Evolutionary conservation across 2,888 invertebrate genomes (phyloP).

Genomic region (Eugnorisma glareosa): DNA sequence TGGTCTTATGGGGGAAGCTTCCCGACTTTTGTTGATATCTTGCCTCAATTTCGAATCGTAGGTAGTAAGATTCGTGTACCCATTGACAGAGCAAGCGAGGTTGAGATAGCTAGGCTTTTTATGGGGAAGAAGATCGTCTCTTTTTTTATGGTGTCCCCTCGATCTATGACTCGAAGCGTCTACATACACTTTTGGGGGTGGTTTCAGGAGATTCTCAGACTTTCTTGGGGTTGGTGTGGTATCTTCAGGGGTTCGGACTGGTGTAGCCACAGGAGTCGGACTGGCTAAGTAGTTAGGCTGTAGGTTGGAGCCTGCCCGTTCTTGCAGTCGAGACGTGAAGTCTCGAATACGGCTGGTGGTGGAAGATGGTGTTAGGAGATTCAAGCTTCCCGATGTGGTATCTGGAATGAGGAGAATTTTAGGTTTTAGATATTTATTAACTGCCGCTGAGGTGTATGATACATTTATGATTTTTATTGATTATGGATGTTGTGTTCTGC

Average conservation of each 20-base stretch:
- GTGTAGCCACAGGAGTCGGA: conserved; percentile 79
- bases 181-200: conserved; percentile 84
- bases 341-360: conserved; percentile 90
- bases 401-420: conserved; percentile 77
- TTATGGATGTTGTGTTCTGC: background rate
- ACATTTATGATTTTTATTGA: background rate
- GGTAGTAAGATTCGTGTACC: conserved; percentile 96
- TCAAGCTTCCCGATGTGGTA: conserved; percentile 92
- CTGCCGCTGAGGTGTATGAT: too few relatives aligned
- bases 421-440: conserved; percentile 3
- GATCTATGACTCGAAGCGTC: conserved; percentile 85
- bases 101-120: conserved; percentile 97
- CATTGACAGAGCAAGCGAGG: conserved; percentile 97
- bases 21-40: conserved; percentile 93
- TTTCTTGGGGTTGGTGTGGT: conserved; percentile 78
- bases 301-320: conserved; percentile 85
- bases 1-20: conserved; percentile 93
- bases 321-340: conserved; percentile 91
- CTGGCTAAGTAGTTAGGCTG: conserved; percentile 74
- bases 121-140: conserved; percentile 83
- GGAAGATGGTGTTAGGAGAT: conserved; percentile 91
- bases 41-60: conserved; percentile 95
- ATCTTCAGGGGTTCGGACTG: conserved; percentile 79
- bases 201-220: conserved; percentile 84
- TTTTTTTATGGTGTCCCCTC: conserved; percentile 82